Conservation (phyloP, 2,888 invertebrate species). For the Griposia aprilina region DNA sequence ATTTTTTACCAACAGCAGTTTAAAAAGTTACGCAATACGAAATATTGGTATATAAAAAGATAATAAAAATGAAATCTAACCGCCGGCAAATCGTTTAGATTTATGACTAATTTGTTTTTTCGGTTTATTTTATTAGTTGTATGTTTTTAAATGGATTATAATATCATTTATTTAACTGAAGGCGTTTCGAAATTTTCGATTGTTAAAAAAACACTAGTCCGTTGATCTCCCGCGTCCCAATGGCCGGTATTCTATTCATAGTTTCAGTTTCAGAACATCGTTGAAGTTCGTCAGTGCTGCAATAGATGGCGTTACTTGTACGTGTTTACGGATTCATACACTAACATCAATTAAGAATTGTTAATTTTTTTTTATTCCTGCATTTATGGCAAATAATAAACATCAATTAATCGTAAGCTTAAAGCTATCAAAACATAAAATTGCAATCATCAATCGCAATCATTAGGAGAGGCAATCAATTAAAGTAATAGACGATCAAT, state of each 20-base stretch:
- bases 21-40: constrained; percentile 41
- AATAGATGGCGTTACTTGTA: constrained; percentile 62
- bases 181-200: constrained; percentile 28
- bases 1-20: constrained; percentile 21
- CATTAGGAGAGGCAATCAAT: constrained; percentile 53
- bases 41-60: constrained; percentile 44
- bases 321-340: not conserved
- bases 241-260: constrained; percentile 61
- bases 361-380: not conserved
- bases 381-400: constrained; percentile 2
- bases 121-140: constrained; percentile 56
- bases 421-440: constrained; percentile 45
- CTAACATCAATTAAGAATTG: not conserved
- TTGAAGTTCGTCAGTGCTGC: constrained; percentile 40
- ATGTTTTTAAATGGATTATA: constrained; percentile 48
- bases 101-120: constrained; percentile 51
- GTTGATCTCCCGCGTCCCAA: constrained; percentile 49
- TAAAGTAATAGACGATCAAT: constrained; percentile 58
- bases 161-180: constrained; percentile 34
- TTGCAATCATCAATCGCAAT: constrained; percentile 42
- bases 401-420: constrained; percentile 32
- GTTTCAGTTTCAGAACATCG: constrained; percentile 42
- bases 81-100: constrained; percentile 45
- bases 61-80: constrained; percentile 39
- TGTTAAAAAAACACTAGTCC: constrained; percentile 38